Percentiles rank a stretch among this genome's conserved stretches.
phyloP scores from a whole-genome alignment of 2,113 vertebrate species.

The Dermatemys mawii region DNA sequence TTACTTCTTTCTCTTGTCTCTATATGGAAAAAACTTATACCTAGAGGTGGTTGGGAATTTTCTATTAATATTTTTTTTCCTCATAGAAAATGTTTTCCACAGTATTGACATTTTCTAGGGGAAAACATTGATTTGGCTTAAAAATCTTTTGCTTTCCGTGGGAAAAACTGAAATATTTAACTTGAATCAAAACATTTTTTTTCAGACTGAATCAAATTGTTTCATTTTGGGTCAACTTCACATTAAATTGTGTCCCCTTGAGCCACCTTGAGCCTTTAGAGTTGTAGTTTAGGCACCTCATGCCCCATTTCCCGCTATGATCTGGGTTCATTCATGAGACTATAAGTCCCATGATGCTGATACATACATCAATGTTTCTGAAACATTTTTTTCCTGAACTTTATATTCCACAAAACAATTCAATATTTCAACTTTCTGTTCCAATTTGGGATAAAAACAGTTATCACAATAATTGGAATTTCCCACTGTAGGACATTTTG shows the following conservation, averaged over 20 bases:
- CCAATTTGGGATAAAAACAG: neutral
- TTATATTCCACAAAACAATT: neutral
- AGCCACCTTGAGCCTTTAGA: neutral
- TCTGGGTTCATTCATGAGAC: neutral
- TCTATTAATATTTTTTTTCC: neutral
- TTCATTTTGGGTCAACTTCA: neutral
- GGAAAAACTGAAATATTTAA: neutral
- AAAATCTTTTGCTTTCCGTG: fast-evolving
- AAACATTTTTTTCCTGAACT: neutral
- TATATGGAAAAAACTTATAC: neutral
- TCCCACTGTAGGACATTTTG: neutral
- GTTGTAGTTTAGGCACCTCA: neutral
- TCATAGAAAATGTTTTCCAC: neutral
- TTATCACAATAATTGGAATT: neutral
- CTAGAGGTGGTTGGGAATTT: neutral
- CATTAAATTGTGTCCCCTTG: neutral
- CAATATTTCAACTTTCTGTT: neutral
- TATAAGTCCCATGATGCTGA: neutral
- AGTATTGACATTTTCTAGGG: no score
- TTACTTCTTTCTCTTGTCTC: neutral
- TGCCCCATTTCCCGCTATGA: neutral
- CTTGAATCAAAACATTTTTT: neutral
- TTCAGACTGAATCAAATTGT: neutral
- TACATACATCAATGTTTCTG: neutral
- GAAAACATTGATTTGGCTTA: neutral